A percentile compares a stretch with the other conserved stretches of the same genome.
phyloP scores from a whole-genome alignment of 2,888 invertebrate genomes.

The Lasius fuliginosus region DNA sequence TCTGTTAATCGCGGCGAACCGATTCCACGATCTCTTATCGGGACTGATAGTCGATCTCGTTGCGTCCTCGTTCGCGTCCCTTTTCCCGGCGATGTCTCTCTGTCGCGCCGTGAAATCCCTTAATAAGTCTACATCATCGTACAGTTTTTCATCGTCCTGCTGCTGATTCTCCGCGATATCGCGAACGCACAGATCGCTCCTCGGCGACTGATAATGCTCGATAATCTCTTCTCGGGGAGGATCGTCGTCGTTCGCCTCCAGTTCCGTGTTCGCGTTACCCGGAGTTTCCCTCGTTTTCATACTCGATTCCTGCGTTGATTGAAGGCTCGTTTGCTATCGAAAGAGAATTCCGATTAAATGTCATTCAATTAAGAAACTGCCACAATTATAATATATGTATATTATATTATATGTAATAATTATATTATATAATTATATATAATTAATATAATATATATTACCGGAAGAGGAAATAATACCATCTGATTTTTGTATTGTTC shows the following conservation, averaged over 20 bases:
- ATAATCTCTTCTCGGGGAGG: constrained; percentile 56
- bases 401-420: neutral
- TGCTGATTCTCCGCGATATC: constrained; percentile 31
- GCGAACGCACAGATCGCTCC: constrained; percentile 59
- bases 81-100: constrained; percentile 62
- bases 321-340: neutral
- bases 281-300: neutral
- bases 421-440: neutral
- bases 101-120: constrained; percentile 78
- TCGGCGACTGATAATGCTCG: constrained; percentile 82
- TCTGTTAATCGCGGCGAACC: constrained; percentile 74
- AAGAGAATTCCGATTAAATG: constrained; percentile 6
- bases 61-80: constrained; percentile 34
- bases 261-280: neutral
- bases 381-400: neutral
- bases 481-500: constrained; percentile 34
- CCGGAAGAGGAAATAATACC: constrained; percentile 10
- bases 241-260: neutral
- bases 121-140: constrained; percentile 78
- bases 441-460: neutral
- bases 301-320: neutral
- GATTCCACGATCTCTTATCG: constrained; percentile 79
- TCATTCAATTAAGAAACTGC: neutral
- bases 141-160: constrained; percentile 75
- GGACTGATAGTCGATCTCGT: constrained; percentile 38